These are phyloP conservation scores for Sitodiplosis mosellana DNA, from an alignment of 1,140 invertebrate genomes.

Conservation along the genomic window DNA sequence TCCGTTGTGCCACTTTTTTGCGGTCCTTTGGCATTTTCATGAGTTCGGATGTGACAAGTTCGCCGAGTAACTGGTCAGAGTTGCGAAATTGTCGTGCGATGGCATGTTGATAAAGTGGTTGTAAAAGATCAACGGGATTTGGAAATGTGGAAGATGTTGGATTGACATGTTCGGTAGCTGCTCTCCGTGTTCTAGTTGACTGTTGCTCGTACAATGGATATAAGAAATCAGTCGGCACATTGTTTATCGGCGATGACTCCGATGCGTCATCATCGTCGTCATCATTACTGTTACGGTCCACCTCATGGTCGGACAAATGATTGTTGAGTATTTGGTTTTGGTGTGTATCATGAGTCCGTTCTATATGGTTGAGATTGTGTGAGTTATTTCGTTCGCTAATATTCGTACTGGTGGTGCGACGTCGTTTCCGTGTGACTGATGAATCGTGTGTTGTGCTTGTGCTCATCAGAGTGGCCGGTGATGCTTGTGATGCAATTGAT, in stretches of 20 bases:
- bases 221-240: too few species aligned
- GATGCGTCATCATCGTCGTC: not conserved
- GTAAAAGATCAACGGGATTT: conserved; percentile 20
- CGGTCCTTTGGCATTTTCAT: conserved; percentile 23
- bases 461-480: conserved; percentile 9
- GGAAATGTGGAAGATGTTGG: conserved; percentile 3
- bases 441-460: conserved; percentile 10
- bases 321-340: not conserved
- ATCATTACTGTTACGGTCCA: not conserved
- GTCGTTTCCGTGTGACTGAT: conserved; percentile 4
- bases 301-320: not conserved
- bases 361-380: too few species aligned
- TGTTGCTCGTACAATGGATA: too few species aligned
- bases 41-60: conserved; percentile 22
- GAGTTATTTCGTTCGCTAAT: too few species aligned
- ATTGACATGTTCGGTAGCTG: too few species aligned
- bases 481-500: conserved; percentile 21
- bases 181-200: too few species aligned
- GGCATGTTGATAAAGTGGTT: conserved; percentile 22
- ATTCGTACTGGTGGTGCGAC: not conserved
- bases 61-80: conserved; percentile 21
- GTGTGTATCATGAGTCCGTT: too few species aligned
- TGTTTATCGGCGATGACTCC: not conserved
- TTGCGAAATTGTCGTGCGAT: conserved; percentile 11
- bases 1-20: conserved; percentile 19